phyloP scores from a whole-genome alignment of 2,888 invertebrate species.

The Atethmia centrago region DNA sequence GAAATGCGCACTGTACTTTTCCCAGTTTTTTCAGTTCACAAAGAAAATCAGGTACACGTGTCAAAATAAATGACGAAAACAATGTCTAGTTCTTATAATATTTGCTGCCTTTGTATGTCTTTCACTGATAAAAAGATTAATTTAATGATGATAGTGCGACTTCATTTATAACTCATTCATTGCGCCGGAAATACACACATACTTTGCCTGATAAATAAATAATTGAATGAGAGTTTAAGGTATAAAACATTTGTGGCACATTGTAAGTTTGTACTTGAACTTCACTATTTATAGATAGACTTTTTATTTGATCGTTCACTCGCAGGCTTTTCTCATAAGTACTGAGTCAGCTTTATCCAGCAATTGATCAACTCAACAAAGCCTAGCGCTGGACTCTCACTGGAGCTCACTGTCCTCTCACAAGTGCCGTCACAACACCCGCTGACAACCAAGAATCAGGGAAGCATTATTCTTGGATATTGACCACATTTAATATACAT shows the following conservation, averaged over 20 bases:
- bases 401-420: background rate
- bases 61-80: background rate
- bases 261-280: background rate
- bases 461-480: background rate
- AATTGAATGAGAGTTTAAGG: conserved; percentile 1
- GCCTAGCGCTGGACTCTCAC: background rate
- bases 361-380: background rate
- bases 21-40: background rate
- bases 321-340: background rate
- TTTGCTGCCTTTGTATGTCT: background rate
- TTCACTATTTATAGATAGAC: background rate
- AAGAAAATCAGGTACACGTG: background rate
- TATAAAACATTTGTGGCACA: conserved; percentile 1
- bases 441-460: background rate
- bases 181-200: conserved; percentile 33
- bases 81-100: background rate
- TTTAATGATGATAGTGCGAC: background rate
- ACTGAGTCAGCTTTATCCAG: background rate
- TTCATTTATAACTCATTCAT: conserved; percentile 14
- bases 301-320: background rate
- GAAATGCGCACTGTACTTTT: too few relatives aligned
- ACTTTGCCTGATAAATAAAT: conserved; percentile 26
- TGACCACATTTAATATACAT: too few relatives aligned
- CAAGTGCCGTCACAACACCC: background rate
- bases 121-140: conserved; percentile 27